Conservation (phyloP, 2,797 vertebrate species). For the Rhinoraja longicauda region DNA sequence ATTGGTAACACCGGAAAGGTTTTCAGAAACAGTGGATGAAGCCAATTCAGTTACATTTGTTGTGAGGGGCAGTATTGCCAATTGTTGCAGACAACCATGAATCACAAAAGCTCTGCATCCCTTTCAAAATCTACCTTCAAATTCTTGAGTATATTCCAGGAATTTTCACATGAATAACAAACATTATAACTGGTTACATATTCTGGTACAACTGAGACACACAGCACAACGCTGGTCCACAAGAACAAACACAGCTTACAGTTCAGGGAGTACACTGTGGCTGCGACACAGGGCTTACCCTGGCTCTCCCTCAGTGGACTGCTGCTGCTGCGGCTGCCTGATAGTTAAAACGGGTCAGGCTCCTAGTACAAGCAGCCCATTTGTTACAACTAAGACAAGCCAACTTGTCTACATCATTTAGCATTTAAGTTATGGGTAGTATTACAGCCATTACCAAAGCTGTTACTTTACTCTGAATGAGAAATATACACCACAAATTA, state of each 20-base stretch:
- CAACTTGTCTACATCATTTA: conserved; percentile 38
- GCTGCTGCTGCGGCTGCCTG: conserved; percentile 18
- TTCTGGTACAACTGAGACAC: conserved; percentile 68
- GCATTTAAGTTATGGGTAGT: conserved; percentile 43
- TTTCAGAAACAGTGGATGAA: background rate
- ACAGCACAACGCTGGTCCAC: conserved; percentile 64
- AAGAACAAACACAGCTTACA: conserved; percentile 42
- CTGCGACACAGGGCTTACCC: conserved; percentile 32
- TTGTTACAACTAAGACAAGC: conserved; percentile 40
- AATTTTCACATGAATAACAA: conserved; percentile 54
- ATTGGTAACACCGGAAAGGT: conserved; percentile 12
- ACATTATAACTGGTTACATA: conserved; percentile 69
- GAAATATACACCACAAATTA: conserved; percentile 89
- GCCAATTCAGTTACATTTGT: conserved; percentile 28
- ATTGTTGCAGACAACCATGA: background rate
- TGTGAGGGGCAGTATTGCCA: background rate
- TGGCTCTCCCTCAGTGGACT: conserved; percentile 20
- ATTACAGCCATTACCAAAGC: conserved; percentile 52
- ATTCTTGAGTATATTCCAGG: conserved; percentile 33
- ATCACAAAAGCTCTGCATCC: conserved; percentile 19
- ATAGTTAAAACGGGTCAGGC: conserved; percentile 39
- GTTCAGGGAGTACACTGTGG: conserved; percentile 37
- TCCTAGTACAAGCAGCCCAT: conserved; percentile 37
- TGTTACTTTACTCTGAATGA: conserved; percentile 66
- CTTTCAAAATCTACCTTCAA: conserved; percentile 24